Evolutionary conservation across 2,797 vertebrate species (phyloP).

Genomic region (Chelmon rostratus): DNA sequence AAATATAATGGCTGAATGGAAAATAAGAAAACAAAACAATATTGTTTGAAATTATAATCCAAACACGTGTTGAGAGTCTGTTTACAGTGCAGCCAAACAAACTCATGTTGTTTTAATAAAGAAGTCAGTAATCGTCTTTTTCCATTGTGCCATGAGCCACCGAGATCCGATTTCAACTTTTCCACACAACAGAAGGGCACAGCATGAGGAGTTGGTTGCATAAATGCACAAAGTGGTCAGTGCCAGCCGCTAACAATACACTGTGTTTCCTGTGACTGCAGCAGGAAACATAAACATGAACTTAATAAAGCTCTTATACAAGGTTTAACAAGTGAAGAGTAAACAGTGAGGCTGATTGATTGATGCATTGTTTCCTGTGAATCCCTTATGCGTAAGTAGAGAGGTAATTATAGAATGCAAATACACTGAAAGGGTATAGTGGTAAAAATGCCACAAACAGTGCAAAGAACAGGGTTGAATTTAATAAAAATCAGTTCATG

Average conservation of each 20-base stretch:
- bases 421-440: background rate
- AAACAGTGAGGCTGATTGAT: background rate
- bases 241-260: too few species aligned
- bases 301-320: too few species aligned
- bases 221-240: background rate
- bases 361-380: background rate
- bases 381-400: background rate
- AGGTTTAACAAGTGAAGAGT: too few species aligned
- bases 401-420: background rate
- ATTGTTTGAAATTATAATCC: background rate
- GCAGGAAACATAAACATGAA: too few species aligned
- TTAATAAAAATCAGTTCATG: background rate
- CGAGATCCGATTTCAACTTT: background rate
- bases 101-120: background rate
- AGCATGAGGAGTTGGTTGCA: background rate
- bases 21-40: constrained; percentile 2
- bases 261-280: background rate
- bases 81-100: constrained; percentile 13
- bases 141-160: background rate
- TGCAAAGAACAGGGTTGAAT: background rate
- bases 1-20: background rate
- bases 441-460: background rate
- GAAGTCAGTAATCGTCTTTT: background rate
- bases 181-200: background rate
- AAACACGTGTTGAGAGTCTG: background rate